phyloP scores from a whole-genome alignment of 2,797 vertebrate genomes.

The Brachyrhaphis roseni region DNA sequence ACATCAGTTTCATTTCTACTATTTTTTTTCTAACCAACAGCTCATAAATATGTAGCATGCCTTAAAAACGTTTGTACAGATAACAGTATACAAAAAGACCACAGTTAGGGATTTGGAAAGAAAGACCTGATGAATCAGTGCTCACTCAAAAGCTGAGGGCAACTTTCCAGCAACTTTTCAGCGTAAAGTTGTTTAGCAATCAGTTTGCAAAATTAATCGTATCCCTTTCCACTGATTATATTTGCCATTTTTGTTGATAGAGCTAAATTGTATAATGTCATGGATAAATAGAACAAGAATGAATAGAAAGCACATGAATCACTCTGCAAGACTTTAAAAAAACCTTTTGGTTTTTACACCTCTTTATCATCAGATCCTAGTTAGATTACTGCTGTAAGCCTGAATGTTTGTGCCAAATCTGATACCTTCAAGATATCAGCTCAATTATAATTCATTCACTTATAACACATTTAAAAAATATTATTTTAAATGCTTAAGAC shows the following conservation, averaged over 20 bases:
- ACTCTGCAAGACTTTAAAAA: neutral
- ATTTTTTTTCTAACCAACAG: too few species aligned
- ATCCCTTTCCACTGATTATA: neutral
- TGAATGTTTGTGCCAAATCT: neutral
- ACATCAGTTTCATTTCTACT: neutral
- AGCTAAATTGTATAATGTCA: neutral
- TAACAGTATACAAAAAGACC: neutral
- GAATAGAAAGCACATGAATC: neutral
- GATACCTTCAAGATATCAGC: neutral
- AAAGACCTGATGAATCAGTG: neutral
- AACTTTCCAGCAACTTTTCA: neutral
- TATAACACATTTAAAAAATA: neutral
- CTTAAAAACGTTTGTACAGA: neutral
- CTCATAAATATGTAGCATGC: neutral
- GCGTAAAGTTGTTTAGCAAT: neutral
- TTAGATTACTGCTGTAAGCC: neutral
- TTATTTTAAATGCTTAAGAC: neutral
- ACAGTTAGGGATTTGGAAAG: neutral
- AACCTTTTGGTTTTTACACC: too few species aligned
- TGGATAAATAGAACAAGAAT: neutral
- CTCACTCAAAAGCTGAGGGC: neutral
- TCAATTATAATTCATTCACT: neutral
- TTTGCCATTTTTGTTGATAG: neutral
- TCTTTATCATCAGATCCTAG: neutral
- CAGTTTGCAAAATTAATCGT: neutral